Percentiles rank a stretch among this genome's conserved stretches.
These are phyloP conservation scores for Bufotes viridis DNA, from an alignment of 2,797 vertebrate species.

Conservation along the genomic window DNA sequence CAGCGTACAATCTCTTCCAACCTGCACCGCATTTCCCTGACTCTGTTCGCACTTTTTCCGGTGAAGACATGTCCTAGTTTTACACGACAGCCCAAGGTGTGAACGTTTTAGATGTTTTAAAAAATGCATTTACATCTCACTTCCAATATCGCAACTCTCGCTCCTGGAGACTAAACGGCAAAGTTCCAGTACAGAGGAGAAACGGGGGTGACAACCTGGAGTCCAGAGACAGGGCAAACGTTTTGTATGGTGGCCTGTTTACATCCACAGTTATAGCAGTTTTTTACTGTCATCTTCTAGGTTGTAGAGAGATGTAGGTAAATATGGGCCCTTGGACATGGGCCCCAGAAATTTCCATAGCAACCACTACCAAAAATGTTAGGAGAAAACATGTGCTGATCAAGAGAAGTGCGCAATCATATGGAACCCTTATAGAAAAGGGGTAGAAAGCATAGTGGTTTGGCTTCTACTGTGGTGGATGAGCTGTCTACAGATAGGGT, in stretches of 20 bases:
- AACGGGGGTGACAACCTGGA: not conserved
- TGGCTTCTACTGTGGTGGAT: not conserved
- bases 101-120: conserved; percentile 2
- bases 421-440: too few relatives aligned
- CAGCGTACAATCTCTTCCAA: not conserved
- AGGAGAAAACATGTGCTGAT: too few relatives aligned
- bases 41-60: not conserved
- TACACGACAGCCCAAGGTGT: not conserved
- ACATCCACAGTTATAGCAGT: too few relatives aligned
- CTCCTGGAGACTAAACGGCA: not conserved
- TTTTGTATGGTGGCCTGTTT: not conserved
- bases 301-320: too few relatives aligned
- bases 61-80: not conserved
- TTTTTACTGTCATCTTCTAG: too few relatives aligned
- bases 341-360: too few relatives aligned
- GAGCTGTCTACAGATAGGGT: not conserved
- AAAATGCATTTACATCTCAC: conserved; percentile 28
- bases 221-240: too few relatives aligned
- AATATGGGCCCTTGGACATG: too few relatives aligned
- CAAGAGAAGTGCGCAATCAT: too few relatives aligned
- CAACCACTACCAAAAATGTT: too few relatives aligned
- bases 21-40: not conserved
- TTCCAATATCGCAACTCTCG: not conserved
- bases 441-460: not conserved
- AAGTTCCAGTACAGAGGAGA: not conserved